Evolutionary conservation across 2,888 invertebrate genomes (phyloP), one percentile per base, ranked within the genome.

Genomic region (Sminthurinus aureus): DNA sequence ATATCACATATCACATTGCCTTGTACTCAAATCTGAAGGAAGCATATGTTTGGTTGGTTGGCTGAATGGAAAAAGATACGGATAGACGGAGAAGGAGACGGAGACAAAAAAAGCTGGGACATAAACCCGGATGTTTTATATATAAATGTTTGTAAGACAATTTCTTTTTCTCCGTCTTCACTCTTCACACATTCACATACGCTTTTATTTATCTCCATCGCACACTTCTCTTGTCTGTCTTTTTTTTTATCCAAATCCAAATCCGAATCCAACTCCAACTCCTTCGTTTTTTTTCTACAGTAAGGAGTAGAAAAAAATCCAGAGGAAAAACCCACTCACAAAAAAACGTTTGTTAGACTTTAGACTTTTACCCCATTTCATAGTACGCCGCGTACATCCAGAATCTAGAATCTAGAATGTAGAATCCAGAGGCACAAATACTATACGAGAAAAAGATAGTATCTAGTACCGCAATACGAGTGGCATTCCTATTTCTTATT

Each of bases 121-220:
- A 58, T 58, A 58, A 58, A 58, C 58, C 58, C 58, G 18, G 58
- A 58, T 18, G 58, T 58, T 38, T 38, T 38, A 38, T 38, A 38
- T 38, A 38, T 38, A 38, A 38, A 38, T 38, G 38, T 38, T 38
- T 38, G 38, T 38, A 38, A 38, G 38, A 38, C 38, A 38, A 38
- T 38, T 38, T 38, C 38, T 38, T 38, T 38, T 38, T 38, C 38
- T 38, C 38, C 38, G 6, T 38, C 38, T 38, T 38, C 38, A 38
- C 38, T 38, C 58, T 58, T 18, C 58, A 71, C 24, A 71, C 71
- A 24, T 20, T 9, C 26, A 71, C 71, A 13, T 26, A 24, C 71
- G 20, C 71, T 24, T 22, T 71, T 71, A 71, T 71, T 71, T 71
- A 71, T 71, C 71, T 71, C 22, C 22, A 71, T 71, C 71, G 20